Evolutionary conservation across 2,888 invertebrate species (phyloP).

Genomic region (Sycophila texana): DNA sequence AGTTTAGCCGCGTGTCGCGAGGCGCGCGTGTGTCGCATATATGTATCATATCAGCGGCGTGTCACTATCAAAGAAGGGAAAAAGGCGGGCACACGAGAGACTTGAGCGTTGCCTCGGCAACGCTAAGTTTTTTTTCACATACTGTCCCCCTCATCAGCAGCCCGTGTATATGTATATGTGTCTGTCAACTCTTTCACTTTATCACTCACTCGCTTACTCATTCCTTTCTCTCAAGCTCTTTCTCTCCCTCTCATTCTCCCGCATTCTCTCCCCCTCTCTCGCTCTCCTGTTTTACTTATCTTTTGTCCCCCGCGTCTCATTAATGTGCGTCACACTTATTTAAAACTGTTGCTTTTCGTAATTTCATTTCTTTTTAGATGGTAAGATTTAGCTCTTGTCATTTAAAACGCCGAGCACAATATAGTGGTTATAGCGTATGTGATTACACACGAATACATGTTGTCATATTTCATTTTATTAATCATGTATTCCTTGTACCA

Average conservation of each 20-base stretch:
- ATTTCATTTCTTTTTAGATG: slow-evolving; percentile 43
- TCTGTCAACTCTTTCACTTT: slow-evolving; percentile 27
- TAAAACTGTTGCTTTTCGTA: slow-evolving; percentile 36
- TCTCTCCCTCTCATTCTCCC: neutral
- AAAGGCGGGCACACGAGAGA: slow-evolving; percentile 33
- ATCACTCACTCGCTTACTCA: neutral
- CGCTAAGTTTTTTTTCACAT: slow-evolving; percentile 34
- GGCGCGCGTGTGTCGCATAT: slow-evolving; percentile 6
- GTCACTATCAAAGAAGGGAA: slow-evolving; percentile 36
- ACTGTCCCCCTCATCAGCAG: slow-evolving; percentile 9
- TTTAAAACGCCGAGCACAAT: slow-evolving; percentile 55
- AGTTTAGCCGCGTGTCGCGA: slow-evolving; percentile 1
- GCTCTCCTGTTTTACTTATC: neutral
- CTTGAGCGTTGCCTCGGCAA: slow-evolving; percentile 16
- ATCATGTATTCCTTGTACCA: slow-evolving; percentile 40
- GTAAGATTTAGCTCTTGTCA: slow-evolving; percentile 52
- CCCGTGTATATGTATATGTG: neutral
- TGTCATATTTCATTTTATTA: slow-evolving; percentile 31
- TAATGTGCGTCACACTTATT: neutral
- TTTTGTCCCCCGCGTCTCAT: neutral
- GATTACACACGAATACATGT: slow-evolving; percentile 51
- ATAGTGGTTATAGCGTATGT: slow-evolving; percentile 49
- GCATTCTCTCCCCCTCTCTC: neutral
- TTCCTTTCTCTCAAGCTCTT: slow-evolving; percentile 10
- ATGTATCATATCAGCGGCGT: slow-evolving; percentile 31